Evolutionary conservation across 2,797 vertebrate genomes (phyloP), one percentile per base, ranked within the genome.

Genomic region (Aplochiton taeniatus): DNA sequence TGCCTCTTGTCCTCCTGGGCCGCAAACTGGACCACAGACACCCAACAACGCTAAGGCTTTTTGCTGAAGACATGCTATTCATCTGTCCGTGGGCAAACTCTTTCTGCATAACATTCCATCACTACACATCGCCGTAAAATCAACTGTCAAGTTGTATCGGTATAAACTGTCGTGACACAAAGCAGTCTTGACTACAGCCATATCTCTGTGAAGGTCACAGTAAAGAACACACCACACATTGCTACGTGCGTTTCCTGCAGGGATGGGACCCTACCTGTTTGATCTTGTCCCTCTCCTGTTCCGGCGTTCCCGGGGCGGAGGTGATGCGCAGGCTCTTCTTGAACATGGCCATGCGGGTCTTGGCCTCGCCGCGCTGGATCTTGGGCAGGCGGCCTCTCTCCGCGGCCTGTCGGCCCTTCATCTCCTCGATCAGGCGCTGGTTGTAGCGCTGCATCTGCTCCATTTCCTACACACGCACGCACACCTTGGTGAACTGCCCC

Each of bases 341-440:
- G 86, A 96, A 99, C 97, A 99, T 99, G 58, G 97, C 97, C 98
- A 99, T 99, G 56, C 98, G 96, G 9, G 98, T 99, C 87, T 99
- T 99, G 62, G 95, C 97, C 41, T 98, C 98, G n/a, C 97, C 91
- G 58, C 98, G 93, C 72, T 99, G 98, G 84, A 98, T 99, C 92
- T 99, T 99, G 61, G 98, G 98, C 65, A 99, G 88, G 7, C 97
- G 94, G 0, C 90, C 94, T 84, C 95, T 93, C 88, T 99, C 97
- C 74, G 98, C 96, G 67, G 93, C 93, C 80, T 99, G 97, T 44
- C 94, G 95, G 85, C 93, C 97, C 87, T 97, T 99, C 78, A 98
- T 83, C 82, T 99, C 97, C 79, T 99, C 97, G 0, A 98, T 90
- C 69, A 98, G 89, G 46, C 97, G 90, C 58, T 99, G 97, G 82